Conservation (phyloP, 2,888 invertebrate species). For the Lycophotia porphyrea region DNA sequence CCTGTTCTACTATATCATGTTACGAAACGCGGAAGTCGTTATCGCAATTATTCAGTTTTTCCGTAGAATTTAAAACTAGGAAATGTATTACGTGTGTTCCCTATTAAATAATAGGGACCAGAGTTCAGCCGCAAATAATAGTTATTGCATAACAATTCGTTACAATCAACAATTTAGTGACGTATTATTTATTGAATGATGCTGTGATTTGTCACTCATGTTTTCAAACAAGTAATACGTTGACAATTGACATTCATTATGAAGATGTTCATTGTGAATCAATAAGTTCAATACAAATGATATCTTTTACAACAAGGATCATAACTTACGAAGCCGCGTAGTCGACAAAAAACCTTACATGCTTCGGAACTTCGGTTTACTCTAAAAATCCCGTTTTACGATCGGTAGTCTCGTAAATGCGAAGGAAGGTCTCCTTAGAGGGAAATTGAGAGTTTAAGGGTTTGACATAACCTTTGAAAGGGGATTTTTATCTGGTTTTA, state of each 20-base stretch:
- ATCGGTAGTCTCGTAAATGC: constrained; percentile 7
- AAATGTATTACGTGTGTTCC: not conserved
- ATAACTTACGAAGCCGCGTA: not conserved
- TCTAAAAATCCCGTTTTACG: constrained; percentile 9
- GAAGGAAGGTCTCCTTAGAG: not conserved
- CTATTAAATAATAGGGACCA: constrained; percentile 9
- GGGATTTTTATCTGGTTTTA: constrained; percentile 12
- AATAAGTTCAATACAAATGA: not conserved
- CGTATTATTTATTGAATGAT: constrained; percentile 27
- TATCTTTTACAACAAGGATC: not conserved
- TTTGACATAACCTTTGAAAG: constrained; percentile 13
- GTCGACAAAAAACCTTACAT: not conserved
- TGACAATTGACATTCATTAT: not conserved
- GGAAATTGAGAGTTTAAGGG: constrained; percentile 14
- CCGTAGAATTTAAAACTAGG: not conserved
- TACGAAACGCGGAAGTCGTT: no score
- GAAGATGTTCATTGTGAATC: not conserved
- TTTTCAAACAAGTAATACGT: constrained; percentile 6
- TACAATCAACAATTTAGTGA: constrained; percentile 21
- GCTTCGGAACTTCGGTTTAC: not conserved
- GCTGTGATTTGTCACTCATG: constrained; percentile 22
- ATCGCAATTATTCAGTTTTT: not conserved
- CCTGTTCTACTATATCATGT: not conserved
- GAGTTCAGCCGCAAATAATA: constrained; percentile 37
- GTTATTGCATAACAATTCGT: constrained; percentile 21